Percentiles rank a stretch among this genome's conserved stretches.
Conservation (phyloP, 2,797 vertebrate species). For the Eutrigla gurnardus region DNA sequence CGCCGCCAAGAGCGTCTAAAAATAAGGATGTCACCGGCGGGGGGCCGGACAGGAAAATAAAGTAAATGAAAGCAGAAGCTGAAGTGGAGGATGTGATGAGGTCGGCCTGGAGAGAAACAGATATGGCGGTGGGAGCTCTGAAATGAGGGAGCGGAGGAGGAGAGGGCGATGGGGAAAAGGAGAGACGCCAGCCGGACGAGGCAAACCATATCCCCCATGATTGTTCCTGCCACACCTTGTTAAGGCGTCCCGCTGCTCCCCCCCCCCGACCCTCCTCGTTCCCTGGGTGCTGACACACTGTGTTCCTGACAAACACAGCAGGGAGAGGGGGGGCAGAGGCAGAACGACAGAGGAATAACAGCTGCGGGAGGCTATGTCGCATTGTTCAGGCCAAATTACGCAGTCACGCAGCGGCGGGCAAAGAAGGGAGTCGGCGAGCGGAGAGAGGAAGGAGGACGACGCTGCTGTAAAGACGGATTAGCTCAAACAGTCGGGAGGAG, state of each 20-base stretch:
- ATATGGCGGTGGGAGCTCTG: slow-evolving; percentile 34
- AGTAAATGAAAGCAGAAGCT: slow-evolving; percentile 69
- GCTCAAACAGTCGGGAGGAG: slow-evolving; percentile 37
- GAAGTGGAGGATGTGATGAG: slow-evolving; percentile 58
- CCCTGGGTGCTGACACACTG: slow-evolving; percentile 52
- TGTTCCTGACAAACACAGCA: slow-evolving; percentile 59
- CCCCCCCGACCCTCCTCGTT: slow-evolving; percentile 1
- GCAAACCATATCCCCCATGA: slow-evolving; percentile 40
- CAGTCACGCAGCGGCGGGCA: slow-evolving; percentile 56
- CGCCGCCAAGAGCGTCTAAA: slow-evolving; percentile 58
- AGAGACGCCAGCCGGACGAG: slow-evolving; percentile 30
- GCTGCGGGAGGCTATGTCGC: slow-evolving; percentile 33
- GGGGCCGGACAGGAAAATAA: slow-evolving; percentile 61
- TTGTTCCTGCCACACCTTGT: slow-evolving; percentile 69
- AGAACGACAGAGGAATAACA: slow-evolving; percentile 27
- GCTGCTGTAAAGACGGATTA: slow-evolving; percentile 63
- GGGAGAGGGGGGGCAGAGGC: slow-evolving; percentile 20
- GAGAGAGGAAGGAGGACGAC: slow-evolving; percentile 42
- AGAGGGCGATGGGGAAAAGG: slow-evolving; percentile 10
- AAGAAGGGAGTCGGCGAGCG: slow-evolving; percentile 39
- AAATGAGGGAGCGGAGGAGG: slow-evolving; percentile 18
- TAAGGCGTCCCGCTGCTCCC: slow-evolving; percentile 49
- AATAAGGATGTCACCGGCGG: slow-evolving; percentile 62
- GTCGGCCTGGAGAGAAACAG: slow-evolving; percentile 50
- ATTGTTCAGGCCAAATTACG: slow-evolving; percentile 69